Percentiles rank a stretch among this genome's conserved stretches.
Evolutionary conservation across 2,113 vertebrate species (phyloP).

Genomic region (Oostethus manadensis): DNA sequence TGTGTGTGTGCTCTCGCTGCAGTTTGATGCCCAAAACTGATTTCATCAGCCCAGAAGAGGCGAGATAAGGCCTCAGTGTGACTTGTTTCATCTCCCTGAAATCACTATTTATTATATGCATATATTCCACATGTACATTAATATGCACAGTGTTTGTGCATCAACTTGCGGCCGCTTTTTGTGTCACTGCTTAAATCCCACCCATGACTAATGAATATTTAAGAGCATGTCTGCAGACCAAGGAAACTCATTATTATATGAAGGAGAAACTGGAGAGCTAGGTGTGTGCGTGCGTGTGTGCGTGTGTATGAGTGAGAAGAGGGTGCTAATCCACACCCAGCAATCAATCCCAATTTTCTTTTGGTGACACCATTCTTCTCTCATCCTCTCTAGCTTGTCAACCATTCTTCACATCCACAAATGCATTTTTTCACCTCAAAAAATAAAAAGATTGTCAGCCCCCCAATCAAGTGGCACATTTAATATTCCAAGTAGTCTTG

Average conservation of each 20-base stretch:
- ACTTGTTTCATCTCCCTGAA: constrained; percentile 27
- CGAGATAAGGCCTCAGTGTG: constrained; percentile 12
- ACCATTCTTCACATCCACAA: constrained; percentile 19
- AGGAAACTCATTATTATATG: constrained; percentile 62
- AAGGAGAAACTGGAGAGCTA: constrained; percentile 48
- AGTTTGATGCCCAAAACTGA: constrained; percentile 41
- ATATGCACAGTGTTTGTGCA: constrained; percentile 57
- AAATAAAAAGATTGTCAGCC: constrained; percentile 10
- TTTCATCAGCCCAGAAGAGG: constrained; percentile 32
- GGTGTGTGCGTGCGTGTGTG: neutral
- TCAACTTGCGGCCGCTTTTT: constrained; percentile 50
- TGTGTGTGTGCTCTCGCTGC: constrained; percentile 21
- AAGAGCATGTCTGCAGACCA: constrained; percentile 60
- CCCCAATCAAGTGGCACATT: neutral
- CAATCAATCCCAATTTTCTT: constrained; percentile 58
- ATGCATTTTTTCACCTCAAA: constrained; percentile 41
- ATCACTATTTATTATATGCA: constrained; percentile 46
- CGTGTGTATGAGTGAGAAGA: constrained; percentile 8
- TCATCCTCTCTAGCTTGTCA: constrained; percentile 37
- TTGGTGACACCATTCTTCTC: constrained; percentile 40
- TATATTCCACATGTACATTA: constrained; percentile 56
- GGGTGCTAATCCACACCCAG: constrained; percentile 47
- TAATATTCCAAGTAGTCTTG: neutral
- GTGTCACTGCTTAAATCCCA: constrained; percentile 54
- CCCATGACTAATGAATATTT: constrained; percentile 69